Base-by-base conservation (phyloP, 2,797 vertebrate genomes). In the Xiphophorus birchmanni region DNA sequence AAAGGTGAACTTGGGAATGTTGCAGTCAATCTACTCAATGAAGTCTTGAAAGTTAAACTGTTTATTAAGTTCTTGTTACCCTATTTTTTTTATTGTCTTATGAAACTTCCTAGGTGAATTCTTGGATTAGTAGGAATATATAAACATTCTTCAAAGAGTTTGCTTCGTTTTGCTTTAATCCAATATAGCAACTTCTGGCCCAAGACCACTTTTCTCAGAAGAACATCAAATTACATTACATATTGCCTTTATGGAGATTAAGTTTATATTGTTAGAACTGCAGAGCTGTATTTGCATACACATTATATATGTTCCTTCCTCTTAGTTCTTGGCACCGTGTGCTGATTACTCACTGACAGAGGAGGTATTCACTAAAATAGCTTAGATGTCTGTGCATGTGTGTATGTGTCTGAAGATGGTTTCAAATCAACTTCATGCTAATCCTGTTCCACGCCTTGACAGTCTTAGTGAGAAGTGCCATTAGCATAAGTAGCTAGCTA, bases 401-500 rank as follows among this genome's bases (percentile, higher is more conserved):
- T 78, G 81, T 45, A 58, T 63, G n/a, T 76, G 40, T 32, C 54
- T 21, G n/a, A 12, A 32, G 40, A 69, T 77, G 84, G 85, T 90
- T 92, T 92, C 84, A 94, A 93, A 93, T 94, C 91, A 93, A 90
- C 94, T 92, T 94, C 88, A 94, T 94, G 91, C 90, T 90, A 95
- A 94, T 94, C 89, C 84, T 69, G 76, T 92, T 94, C 89, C 90
- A 92, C 87, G 87, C 91, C 87, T 93, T 91, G 92, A 93, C 92
- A 94, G 92, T 89, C 87, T 94, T 89, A 91, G 85, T 86, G 90
- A 86, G 81, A 78, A 89, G 74, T 88, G 0, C 77, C 84, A 94
- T 94, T 94, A 93, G 89, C 92, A 94, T 94, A 94, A 93, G 90
- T 87, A 92, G 88, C 93, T 90, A 88, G 89, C 92, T 90, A 85